Evolutionary conservation across 2,888 invertebrate species (phyloP).

Genomic region (Agriopis leucophaearia): DNA sequence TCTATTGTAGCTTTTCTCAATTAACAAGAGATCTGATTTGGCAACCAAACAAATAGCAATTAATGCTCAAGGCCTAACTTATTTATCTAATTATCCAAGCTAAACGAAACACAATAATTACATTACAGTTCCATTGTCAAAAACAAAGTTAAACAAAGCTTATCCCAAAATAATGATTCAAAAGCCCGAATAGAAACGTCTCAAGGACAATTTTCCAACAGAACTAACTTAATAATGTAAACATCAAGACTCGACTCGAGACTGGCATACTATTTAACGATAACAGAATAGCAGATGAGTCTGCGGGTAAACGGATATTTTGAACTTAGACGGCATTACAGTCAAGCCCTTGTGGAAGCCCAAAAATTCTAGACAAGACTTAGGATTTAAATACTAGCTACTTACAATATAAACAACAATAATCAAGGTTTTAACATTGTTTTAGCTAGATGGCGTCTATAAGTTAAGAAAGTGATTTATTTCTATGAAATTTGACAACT

Average conservation of each 20-base stretch:
- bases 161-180: conserved; percentile 15
- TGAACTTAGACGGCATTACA: not conserved
- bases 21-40: not conserved
- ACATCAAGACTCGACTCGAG: conserved; percentile 16
- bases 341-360: not conserved
- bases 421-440: no score
- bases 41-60: not conserved
- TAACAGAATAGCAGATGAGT: conserved; percentile 15
- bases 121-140: conserved; percentile 2
- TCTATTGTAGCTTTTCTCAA: no score
- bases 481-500: no score
- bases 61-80: not conserved
- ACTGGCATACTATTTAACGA: conserved; percentile 13
- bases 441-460: no score
- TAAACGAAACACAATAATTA: conserved; percentile 6
- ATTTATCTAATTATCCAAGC: not conserved
- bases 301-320: conserved; percentile 10
- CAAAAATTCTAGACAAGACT: not conserved
- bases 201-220: conserved; percentile 25
- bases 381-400: no score
- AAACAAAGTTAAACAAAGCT: conserved; percentile 15
- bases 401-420: no score
- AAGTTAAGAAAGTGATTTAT: no score
- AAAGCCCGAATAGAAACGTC: conserved; percentile 10
- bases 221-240: conserved; percentile 24